Evolutionary conservation across 2,797 vertebrate species (phyloP), one percentile per base, ranked within the genome.

Genomic region (Alectoris magna): DNA sequence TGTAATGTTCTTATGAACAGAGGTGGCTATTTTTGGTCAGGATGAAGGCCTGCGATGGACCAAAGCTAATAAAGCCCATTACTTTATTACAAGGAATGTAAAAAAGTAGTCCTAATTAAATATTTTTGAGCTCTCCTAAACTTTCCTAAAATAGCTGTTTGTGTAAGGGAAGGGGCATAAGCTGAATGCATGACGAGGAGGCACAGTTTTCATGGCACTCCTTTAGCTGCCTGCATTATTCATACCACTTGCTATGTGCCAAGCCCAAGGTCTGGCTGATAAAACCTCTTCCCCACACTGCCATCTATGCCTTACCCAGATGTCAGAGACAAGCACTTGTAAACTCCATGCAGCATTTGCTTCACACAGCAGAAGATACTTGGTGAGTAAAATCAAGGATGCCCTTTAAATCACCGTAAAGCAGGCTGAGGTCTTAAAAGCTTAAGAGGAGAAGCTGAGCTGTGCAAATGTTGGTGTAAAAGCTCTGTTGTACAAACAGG

Each of bases 371-470:
- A 75, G 43, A 93, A 89, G 69, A 66, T 5, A 1, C 41, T 66
- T 12, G 10, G 38, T 56, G 48, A 53, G 19, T 64, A 95, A 86
- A 95, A 88, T 49, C 88, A 62, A 67, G 29, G n/a, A 68, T 49
- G 89, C 48, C 70, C 53, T 86, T 86, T 86, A 78, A 84, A 84
- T 73, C 8, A 23, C 79, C 48, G 55, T 58, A 84, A 84, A 93
- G 90, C 1, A 0, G 51, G 70, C 46, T 1, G 31, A 75, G 82
- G 84, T 83, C 83, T 94, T 95, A 95, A 91, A 94, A 95, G 94
- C 78, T 96, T 87, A 94, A 92, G 85, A 66, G 59, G 27, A 91
- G 82, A 91, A 93, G 76, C 70, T 60, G 88, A 93, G 73, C 73
- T 0, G 3, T 67, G 29, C 63, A 86, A 87, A 64, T 46, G 64